Percentiles rank a stretch among this genome's conserved stretches.
phyloP scores from a whole-genome alignment of 2,888 invertebrate species.

The Pyralis farinalis region DNA sequence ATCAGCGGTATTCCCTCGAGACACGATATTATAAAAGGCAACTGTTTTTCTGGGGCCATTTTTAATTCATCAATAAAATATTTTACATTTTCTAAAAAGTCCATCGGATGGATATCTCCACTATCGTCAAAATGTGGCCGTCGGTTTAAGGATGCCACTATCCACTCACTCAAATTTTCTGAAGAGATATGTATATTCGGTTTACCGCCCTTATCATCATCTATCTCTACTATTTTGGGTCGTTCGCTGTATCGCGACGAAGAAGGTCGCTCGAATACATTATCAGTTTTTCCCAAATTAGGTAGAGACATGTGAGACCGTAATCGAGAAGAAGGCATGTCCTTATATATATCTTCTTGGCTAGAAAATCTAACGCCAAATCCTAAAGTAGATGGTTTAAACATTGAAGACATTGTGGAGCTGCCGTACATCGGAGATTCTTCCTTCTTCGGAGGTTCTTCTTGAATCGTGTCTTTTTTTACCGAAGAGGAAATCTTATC shows the following conservation, averaged over 20 bases:
- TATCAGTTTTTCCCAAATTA: conserved; percentile 63
- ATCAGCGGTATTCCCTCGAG: conserved; percentile 67
- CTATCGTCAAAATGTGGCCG: conserved; percentile 69
- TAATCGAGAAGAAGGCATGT: conserved; percentile 68
- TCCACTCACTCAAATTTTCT: conserved; percentile 65
- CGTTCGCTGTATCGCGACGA: conserved; percentile 38
- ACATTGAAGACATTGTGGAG: conserved; percentile 35
- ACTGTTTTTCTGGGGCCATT: conserved; percentile 58
- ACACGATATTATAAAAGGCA: conserved; percentile 67
- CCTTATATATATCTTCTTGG: conserved; percentile 67
- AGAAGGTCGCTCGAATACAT: conserved; percentile 44
- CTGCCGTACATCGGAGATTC: conserved; percentile 47
- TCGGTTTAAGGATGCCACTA: conserved; percentile 61
- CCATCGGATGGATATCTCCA: conserved; percentile 69
- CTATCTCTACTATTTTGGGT: conserved; percentile 62
- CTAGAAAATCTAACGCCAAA: conserved; percentile 73
- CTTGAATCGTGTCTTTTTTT: conserved; percentile 41
- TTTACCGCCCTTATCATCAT: conserved; percentile 49
- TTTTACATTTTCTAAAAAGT: conserved; percentile 64
- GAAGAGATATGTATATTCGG: conserved; percentile 48
- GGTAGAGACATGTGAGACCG: conserved; percentile 74
- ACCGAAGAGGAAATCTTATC: conserved; percentile 66
- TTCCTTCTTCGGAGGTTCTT: conserved; percentile 43
- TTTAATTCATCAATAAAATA: conserved; percentile 67
- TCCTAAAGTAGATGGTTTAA: conserved; percentile 65